A percentile compares a stretch with the other conserved stretches of the same genome.
These are phyloP conservation scores for Macrophya alboannulata DNA, from an alignment of 2,888 invertebrate genomes.

Conservation along the genomic window DNA sequence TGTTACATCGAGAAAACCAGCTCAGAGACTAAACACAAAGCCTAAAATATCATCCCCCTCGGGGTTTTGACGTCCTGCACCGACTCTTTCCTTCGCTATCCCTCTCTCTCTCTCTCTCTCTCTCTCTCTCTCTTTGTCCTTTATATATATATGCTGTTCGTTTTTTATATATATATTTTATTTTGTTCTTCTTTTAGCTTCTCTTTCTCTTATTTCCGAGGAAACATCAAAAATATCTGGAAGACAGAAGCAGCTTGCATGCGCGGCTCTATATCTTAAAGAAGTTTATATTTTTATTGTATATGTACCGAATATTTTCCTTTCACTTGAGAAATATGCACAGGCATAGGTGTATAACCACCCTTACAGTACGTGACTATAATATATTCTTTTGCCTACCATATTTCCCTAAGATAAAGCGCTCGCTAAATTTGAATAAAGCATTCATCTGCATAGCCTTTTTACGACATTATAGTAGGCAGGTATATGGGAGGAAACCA, in stretches of 20 bases:
- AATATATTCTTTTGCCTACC: not conserved
- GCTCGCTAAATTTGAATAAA: constrained; percentile 28
- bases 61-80: constrained; percentile 10
- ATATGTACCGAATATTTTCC: constrained; percentile 12
- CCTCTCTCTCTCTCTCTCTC: not conserved
- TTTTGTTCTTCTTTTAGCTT: not conserved
- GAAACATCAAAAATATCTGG: not conserved
- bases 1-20: not conserved
- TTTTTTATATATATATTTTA: not conserved
- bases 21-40: not conserved
- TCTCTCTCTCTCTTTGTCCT: not conserved
- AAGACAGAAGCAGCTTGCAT: not conserved
- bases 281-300: not conserved
- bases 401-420: constrained; percentile 35
- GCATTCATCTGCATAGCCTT: constrained; percentile 16
- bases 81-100: no score
- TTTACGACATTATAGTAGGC: not conserved
- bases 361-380: not conserved
- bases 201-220: not conserved
- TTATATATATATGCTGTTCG: no score
- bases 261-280: not conserved
- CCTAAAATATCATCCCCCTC: constrained; percentile 44
- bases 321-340: not conserved
- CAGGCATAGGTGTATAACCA: not conserved
- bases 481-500: not conserved